Conservation (phyloP, 1,140 invertebrate genomes). For the Oncopodura yosiiana region DNA sequence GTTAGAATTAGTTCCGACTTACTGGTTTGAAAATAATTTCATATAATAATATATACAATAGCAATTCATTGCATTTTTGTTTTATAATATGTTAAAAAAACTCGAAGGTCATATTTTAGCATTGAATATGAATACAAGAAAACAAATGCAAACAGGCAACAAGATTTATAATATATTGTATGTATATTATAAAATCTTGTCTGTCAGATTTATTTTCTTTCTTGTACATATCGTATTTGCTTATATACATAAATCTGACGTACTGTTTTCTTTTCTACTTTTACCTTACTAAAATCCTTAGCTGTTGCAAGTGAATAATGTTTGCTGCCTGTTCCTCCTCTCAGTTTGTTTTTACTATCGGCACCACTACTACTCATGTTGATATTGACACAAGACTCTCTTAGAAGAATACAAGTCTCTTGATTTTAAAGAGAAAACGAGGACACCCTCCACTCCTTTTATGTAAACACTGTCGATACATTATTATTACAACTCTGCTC, state of each 20-base stretch:
- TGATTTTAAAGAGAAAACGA: too few species aligned
- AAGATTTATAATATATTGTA: not conserved
- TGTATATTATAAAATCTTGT: not conserved
- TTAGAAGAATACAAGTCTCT: too few species aligned
- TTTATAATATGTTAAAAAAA: not conserved
- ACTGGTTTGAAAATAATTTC: too few species aligned
- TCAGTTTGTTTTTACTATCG: too few species aligned
- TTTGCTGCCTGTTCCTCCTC: not conserved
- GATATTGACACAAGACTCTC: too few species aligned
- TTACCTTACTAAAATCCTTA: conserved; percentile 26
- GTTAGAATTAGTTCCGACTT: too few species aligned
- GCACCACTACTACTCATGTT: too few species aligned
- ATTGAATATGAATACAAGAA: not conserved
- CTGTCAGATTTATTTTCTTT: not conserved
- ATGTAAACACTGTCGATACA: too few species aligned
- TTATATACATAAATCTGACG: not conserved
- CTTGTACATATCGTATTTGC: not conserved
- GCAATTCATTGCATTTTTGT: too few species aligned
- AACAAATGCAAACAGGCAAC: not conserved
- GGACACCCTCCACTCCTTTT: too few species aligned
- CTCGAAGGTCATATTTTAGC: not conserved
- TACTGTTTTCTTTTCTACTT: not conserved
- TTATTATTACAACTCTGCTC: too few species aligned
- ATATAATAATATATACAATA: too few species aligned
- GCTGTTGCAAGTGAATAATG: conserved; percentile 24